Conservation (phyloP, 2,113 vertebrate genomes). For the Macquaria australasica region DNA sequence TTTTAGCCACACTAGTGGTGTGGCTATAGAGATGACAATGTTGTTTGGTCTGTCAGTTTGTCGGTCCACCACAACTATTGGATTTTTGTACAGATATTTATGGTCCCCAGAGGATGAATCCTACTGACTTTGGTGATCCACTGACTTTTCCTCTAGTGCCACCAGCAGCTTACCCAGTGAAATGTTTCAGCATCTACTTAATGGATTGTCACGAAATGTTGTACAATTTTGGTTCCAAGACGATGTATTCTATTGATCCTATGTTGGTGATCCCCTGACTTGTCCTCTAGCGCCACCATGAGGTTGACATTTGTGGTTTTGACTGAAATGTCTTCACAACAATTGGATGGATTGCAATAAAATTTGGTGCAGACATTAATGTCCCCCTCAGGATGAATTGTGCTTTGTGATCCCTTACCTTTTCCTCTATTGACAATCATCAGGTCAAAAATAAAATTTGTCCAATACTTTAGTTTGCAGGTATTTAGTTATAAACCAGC, state of each 20-base stretch:
- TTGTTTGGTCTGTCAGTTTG: not conserved
- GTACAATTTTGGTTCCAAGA: not conserved
- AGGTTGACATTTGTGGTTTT: not conserved
- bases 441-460: not conserved
- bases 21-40: not conserved
- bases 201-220: not conserved
- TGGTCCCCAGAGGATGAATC: not conserved
- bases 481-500: not conserved
- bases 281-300: not conserved
- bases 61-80: not conserved
- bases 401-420: not conserved
- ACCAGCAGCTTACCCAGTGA: not conserved
- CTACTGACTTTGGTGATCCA: not conserved
- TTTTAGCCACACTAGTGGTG: not conserved
- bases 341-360: not conserved
- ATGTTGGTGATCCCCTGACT: no score
- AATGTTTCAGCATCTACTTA: not conserved
- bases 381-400: not conserved
- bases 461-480: not conserved
- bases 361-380: not conserved
- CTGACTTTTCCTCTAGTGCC: not conserved
- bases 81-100: not conserved
- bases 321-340: not conserved
- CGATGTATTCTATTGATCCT: no score
- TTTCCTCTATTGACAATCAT: not conserved